Evolutionary conservation across 2,888 invertebrate species (phyloP), one percentile per base, ranked within the genome.

Genomic region (Tillus elongatus): DNA sequence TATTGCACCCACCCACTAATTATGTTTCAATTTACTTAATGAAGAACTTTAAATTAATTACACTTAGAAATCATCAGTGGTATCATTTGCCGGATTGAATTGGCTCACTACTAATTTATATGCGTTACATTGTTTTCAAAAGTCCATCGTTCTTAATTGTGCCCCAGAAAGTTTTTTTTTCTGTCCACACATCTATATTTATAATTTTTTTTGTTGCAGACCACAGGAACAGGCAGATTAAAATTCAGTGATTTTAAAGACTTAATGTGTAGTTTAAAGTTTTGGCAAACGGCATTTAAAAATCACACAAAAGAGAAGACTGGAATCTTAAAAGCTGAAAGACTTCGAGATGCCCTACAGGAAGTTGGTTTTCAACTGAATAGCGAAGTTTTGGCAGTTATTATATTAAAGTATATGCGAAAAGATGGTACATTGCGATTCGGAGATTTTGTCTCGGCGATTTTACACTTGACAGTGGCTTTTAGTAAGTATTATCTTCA

Each of bases 351-450:
- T 55, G 89, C 90, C 0, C 67, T 92, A 1, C 69, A 79, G 13
- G 90, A 91, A 67, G 83, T 91, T 10, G 91, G 92, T 2, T 92
- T 91, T 58, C 83, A 86, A 53, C 67, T 92, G 14, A 89, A 83
- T 51, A 85, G 86, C 40, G 83, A 86, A 43, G 85, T 88, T 15
- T 70, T 92, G 58, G 81, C 85, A 4, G 76, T 87, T 33, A 70
- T 92, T 4, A 81, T 90, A 42, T 71, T 91, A 44, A 73, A 89
- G 43, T 91, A 90, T 54, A 91, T 91, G 83, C 74, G 91, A 46
- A 91, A 91, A 61, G 92, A 92, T 60, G 91, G 91, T 26, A 91
- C 90, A 37, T 70, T 92, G 30, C 71, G 92, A 49, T 87, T 92
- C 56, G 91, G 91, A 6, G 92, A 92, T 63, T 92, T 91, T 60